Base-by-base conservation (phyloP, 2,113 vertebrate species). In the Melanostigma gelatinosum region DNA sequence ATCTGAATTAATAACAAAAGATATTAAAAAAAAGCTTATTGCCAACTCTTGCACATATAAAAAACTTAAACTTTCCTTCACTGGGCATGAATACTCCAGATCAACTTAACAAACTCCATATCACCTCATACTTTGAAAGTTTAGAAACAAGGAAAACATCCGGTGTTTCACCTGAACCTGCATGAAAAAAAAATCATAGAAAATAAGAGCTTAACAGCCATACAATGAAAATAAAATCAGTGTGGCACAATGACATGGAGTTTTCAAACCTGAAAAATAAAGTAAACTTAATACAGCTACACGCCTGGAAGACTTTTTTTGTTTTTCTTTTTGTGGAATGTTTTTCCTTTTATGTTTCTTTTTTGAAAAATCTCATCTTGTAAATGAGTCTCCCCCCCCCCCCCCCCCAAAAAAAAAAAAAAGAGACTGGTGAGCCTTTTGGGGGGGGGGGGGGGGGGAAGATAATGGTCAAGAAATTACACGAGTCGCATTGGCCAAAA, bases 161-260 rank as follows among this genome's bases (percentile, higher is more conserved):
- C 40, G 79, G 88, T 84, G 91, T 92, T 92, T 87, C 89, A 90
- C 88, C 90, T 92, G 88, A 92, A 94, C 93, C 94, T 90, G 89
- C 91, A 85, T 91, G 24, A 24, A 24, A 87, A 88, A 80, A 79
- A 87, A 88, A 85, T 57, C 46, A 91, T 86, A 86, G 74, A 91
- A 91, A 87, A 88, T 42, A 80, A 79, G 91, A 93, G 84, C 89
- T 91, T 90, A 86, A 94, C 84, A 92, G 85, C 83, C 75, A 78
- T 83, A 57, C 38, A 15, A 70, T 64, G 64, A 60, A 58, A 75
- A 82, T 77, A 65, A 70, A 57, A 87, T 82, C 89, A 91, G 92
- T 91, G 93, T 95, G 94, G 93, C 94, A 95, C 93, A 93, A 86
- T 84, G 82, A 89, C 85, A 85, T 95, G 91, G 92, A 94, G 94